These are phyloP conservation scores for Amblyjoppa fuscipennis DNA, from an alignment of 2,888 invertebrate species.

Conservation along the genomic window DNA sequence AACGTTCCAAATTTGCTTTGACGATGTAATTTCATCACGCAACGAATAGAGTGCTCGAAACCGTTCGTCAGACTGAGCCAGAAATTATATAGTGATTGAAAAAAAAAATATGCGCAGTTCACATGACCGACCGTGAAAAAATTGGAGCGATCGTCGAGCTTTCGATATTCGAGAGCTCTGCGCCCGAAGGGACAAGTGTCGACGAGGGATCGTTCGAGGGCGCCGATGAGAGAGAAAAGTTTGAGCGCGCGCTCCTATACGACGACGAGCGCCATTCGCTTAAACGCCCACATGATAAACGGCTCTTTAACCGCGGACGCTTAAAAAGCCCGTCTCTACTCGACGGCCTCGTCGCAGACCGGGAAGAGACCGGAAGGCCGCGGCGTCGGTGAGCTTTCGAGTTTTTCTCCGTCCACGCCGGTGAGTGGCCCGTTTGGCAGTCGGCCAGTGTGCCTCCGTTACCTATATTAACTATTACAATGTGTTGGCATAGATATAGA, in stretches of 20 bases:
- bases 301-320: constrained; percentile 68
- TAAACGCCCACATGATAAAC: constrained; percentile 70
- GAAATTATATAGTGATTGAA: too few relatives aligned
- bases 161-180: constrained; percentile 17
- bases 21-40: neutral
- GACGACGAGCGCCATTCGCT: constrained; percentile 57
- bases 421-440: constrained; percentile 68
- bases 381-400: constrained; percentile 56
- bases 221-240: constrained; percentile 46
- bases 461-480: constrained; percentile 36
- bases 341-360: constrained; percentile 50
- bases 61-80: neutral
- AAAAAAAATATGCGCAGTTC: neutral
- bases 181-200: constrained; percentile 8
- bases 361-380: constrained; percentile 27
- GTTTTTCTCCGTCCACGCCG: constrained; percentile 58
- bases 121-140: neutral
- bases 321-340: constrained; percentile 65
- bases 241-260: constrained; percentile 48
- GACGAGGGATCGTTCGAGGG: neutral
- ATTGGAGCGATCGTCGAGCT: neutral
- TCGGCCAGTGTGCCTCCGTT: constrained; percentile 63
- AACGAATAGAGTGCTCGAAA: neutral
- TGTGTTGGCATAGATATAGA: constrained; percentile 41
- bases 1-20: neutral